These are phyloP conservation scores for Drosophila borborema DNA, from an alignment of 2,888 invertebrate genomes.

Conservation along the genomic window DNA sequence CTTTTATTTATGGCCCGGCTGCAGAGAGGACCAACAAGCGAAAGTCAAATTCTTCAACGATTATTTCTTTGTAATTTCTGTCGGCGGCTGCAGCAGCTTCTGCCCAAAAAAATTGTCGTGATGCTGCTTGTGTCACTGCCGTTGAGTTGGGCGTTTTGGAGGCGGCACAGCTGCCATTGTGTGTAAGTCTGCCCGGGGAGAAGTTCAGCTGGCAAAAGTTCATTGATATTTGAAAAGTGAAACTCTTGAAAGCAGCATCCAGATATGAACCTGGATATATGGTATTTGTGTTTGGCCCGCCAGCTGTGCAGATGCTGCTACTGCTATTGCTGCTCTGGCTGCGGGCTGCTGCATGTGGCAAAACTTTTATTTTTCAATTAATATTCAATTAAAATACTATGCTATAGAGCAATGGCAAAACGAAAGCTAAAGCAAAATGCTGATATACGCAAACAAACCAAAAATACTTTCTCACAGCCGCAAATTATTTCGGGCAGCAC, in stretches of 20 bases:
- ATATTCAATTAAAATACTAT: slow-evolving; percentile 75
- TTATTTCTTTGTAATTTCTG: slow-evolving; percentile 69
- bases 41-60: slow-evolving; percentile 78
- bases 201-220: slow-evolving; percentile 67
- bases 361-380: slow-evolving; percentile 77
- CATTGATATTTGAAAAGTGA: slow-evolving; percentile 80
- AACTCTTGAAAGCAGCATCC: slow-evolving; percentile 56
- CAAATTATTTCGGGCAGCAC: slow-evolving; percentile 78
- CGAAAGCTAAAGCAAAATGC: slow-evolving; percentile 46
- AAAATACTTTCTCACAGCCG: slow-evolving; percentile 71
- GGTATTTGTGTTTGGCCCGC: slow-evolving; percentile 43
- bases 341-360: slow-evolving; percentile 49
- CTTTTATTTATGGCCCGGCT: slow-evolving; percentile 74
- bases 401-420: slow-evolving; percentile 30
- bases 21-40: slow-evolving; percentile 66
- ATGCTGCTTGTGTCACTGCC: slow-evolving; percentile 55
- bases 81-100: slow-evolving; percentile 59
- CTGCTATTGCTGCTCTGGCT: not conserved
- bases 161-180: slow-evolving; percentile 45
- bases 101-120: slow-evolving; percentile 60
- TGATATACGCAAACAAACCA: slow-evolving; percentile 16
- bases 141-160: slow-evolving; percentile 41
- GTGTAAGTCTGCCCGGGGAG: slow-evolving; percentile 32
- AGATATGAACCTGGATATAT: slow-evolving; percentile 56
- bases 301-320: slow-evolving; percentile 54